Evolutionary conservation across 2,797 vertebrate genomes (phyloP), one percentile per base, ranked within the genome.

Genomic region (Catostomus latipinnis): DNA sequence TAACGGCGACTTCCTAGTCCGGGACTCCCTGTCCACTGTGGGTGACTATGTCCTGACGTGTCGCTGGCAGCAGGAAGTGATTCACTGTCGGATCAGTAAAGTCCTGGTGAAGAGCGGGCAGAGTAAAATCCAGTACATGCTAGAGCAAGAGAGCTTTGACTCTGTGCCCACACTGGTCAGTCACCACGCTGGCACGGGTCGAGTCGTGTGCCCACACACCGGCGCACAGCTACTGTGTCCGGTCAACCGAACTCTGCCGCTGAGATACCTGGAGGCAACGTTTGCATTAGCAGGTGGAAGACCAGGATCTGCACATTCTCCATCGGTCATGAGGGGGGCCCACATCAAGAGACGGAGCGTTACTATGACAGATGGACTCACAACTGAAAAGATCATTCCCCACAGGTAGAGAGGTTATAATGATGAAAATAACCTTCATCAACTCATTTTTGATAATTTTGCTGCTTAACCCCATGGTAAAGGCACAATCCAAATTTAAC

Each of bases 241-340:
- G 0, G 95, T 99, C 87, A 97, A 96, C 93, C 95, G 98, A 83
- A 99, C 96, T 0, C 95, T 98, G 48, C 98, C 98, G 0, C 92
- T 99, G 88, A 95, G 97, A 49, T 99, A 99, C 93, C 93, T 99
- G 91, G 98, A 99, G 82, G 98, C 98, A 88, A 98, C 96, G 79
- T 99, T 98, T 0, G 95, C 97, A 75, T 92, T 98, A 75, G 90
- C 95, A 82, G 94, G 90, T 0, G 89, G 93, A 66, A 97, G 97
- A 84, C 94, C 96, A 0, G 91, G 95, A 60, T 87, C 93, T 2
- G 66, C 94, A 8, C 93, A 95, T 87, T 96, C 96, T 43, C 95
- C 97, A 0, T 89, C 95, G 45, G 89, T 89, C 65, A 93, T 96
- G 91, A 96, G 97, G 86, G 96, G 96, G 49, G 94, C 96, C 0